Evolutionary conservation across 1,140 invertebrate genomes (phyloP).

Genomic region (Pachypsylla venusta): DNA sequence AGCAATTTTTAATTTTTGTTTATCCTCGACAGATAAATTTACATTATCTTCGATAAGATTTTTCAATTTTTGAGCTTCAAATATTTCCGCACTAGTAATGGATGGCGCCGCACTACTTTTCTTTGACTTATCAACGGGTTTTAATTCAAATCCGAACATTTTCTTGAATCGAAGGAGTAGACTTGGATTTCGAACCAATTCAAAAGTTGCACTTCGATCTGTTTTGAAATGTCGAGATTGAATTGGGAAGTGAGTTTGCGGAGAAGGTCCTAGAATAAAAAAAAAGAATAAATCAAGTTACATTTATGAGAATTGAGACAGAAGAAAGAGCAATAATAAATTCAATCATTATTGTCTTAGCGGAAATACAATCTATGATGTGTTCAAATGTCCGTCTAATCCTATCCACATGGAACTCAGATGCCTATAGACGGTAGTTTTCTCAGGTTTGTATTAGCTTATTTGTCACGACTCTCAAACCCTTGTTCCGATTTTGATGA

Average conservation of each 20-base stretch:
- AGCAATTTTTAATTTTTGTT: conserved; percentile 62
- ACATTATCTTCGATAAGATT: neutral
- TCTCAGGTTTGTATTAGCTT: too few species aligned
- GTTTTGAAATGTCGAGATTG: neutral
- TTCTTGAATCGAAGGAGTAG: neutral
- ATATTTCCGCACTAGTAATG: neutral
- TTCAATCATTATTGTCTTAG: neutral
- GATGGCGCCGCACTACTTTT: neutral
- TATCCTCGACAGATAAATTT: conserved; percentile 30
- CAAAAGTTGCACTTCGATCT: neutral
- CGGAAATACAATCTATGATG: neutral
- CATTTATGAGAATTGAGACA: neutral
- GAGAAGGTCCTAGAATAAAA: neutral
- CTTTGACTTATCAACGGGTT: neutral
- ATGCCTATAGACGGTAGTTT: too few species aligned
- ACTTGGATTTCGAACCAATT: neutral
- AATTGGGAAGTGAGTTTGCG: neutral
- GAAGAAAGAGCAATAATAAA: neutral
- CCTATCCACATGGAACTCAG: too few species aligned
- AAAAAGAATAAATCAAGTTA: neutral
- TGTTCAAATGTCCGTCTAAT: neutral
- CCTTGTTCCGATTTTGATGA: too few species aligned
- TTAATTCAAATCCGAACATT: neutral
- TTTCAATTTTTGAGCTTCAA: conserved; percentile 3
- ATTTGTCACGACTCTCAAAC: too few species aligned